Percentiles rank a stretch among this genome's conserved stretches.
Conservation (phyloP, 2,888 invertebrate genomes). For the Drosophila helvetica region DNA sequence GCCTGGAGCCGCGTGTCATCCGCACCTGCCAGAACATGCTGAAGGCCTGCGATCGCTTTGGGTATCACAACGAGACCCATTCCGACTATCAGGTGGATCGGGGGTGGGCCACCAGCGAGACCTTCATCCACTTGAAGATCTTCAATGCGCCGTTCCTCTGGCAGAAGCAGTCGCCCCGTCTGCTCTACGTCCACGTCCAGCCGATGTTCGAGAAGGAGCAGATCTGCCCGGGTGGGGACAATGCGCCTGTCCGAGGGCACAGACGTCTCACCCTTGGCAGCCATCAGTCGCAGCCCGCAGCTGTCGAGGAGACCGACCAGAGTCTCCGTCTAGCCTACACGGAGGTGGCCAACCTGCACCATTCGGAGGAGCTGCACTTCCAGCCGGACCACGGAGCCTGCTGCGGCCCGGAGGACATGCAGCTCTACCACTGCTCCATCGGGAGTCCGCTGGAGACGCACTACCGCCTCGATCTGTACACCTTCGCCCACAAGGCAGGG, state of each 20-base stretch:
- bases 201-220: slow-evolving; percentile 86
- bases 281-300: slow-evolving; percentile 78
- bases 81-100: slow-evolving; percentile 86
- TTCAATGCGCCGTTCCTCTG: slow-evolving; percentile 90
- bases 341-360: slow-evolving; percentile 88
- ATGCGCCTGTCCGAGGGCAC: neutral
- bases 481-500: slow-evolving; percentile 86
- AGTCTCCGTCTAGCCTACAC: slow-evolving; percentile 83
- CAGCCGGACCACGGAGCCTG: slow-evolving; percentile 92
- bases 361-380: slow-evolving; percentile 80
- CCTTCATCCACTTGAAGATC: slow-evolving; percentile 92
- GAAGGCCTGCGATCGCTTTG: slow-evolving; percentile 86
- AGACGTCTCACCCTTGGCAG: neutral
- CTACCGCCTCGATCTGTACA: slow-evolving; percentile 92
- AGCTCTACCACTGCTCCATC: slow-evolving; percentile 90
- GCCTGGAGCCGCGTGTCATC: slow-evolving; percentile 86
- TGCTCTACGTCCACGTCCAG: slow-evolving; percentile 89
- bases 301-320: slow-evolving; percentile 55
- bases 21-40: slow-evolving; percentile 84
- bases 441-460: slow-evolving; percentile 89
- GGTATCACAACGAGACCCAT: slow-evolving; percentile 86
- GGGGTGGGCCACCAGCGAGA: slow-evolving; percentile 93
- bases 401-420: slow-evolving; percentile 88
- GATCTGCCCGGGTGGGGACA: slow-evolving; percentile 33
- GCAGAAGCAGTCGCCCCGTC: slow-evolving; percentile 87